Evolutionary conservation across 2,888 invertebrate species (phyloP).

Genomic region (Trachelus stipa): DNA sequence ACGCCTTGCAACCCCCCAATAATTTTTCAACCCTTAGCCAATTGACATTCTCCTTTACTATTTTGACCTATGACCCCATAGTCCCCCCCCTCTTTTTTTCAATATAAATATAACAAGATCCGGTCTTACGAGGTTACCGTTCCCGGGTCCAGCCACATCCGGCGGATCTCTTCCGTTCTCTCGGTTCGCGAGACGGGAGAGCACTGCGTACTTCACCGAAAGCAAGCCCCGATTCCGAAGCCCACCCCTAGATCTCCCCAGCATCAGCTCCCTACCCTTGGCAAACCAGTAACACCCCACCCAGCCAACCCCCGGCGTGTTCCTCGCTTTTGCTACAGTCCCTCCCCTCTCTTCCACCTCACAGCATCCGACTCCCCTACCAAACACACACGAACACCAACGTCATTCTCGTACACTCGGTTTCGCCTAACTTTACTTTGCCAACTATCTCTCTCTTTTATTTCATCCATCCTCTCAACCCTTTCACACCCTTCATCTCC

Average conservation of each 20-base stretch:
- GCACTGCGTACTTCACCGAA: slow-evolving; percentile 52
- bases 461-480: slow-evolving; percentile 7
- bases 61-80: too few relatives aligned
- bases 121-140: too few relatives aligned
- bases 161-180: slow-evolving; percentile 36
- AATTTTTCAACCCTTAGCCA: too few relatives aligned
- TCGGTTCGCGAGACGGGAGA: slow-evolving; percentile 54
- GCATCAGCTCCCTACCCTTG: slow-evolving; percentile 33
- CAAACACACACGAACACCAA: slow-evolving; percentile 3
- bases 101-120: too few relatives aligned
- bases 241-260: slow-evolving; percentile 17
- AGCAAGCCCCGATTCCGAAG: slow-evolving; percentile 49
- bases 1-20: too few relatives aligned
- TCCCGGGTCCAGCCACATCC: too few relatives aligned
- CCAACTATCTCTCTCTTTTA: slow-evolving; percentile 9
- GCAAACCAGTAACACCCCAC: slow-evolving; percentile 25
- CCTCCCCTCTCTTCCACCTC: slow-evolving; percentile 22
- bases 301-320: slow-evolving; percentile 9
- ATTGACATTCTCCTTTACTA: too few relatives aligned
- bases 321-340: slow-evolving; percentile 5
- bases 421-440: slow-evolving; percentile 1
- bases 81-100: too few relatives aligned
- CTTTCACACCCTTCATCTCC: background rate
- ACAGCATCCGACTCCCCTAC: slow-evolving; percentile 21
- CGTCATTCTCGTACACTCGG: background rate